phyloP scores from a whole-genome alignment of 2,113 vertebrate species.

The Gavia stellata region DNA sequence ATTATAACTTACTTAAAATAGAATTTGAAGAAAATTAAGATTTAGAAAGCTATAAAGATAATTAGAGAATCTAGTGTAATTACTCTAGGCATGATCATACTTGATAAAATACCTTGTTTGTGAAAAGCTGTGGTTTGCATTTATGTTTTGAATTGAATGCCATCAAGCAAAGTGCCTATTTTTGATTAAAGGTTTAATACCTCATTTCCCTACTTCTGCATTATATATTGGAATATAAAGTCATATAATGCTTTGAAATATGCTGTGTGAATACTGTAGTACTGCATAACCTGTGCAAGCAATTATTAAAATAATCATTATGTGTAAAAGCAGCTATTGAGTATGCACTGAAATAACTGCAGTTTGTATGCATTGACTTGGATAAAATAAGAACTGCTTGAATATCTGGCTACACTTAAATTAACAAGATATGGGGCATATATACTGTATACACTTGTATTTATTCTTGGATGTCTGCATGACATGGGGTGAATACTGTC shows the following conservation, averaged over 20 bases:
- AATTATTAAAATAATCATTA: background rate
- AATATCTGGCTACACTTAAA: background rate
- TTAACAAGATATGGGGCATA: background rate
- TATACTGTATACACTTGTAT: background rate
- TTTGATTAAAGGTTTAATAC: background rate
- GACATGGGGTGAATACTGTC: background rate
- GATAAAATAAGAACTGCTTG: background rate
- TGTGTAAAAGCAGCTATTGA: background rate
- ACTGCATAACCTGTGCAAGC: background rate
- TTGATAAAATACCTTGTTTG: background rate
- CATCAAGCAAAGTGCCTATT: background rate
- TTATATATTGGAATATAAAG: background rate
- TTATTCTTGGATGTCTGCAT: background rate
- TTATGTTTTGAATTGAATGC: background rate
- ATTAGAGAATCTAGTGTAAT: constrained; percentile 35
- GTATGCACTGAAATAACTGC: background rate
- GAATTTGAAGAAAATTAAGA: background rate
- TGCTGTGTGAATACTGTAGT: background rate
- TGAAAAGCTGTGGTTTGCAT: background rate
- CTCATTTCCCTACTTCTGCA: background rate
- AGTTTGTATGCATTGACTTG: background rate
- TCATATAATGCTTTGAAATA: background rate
- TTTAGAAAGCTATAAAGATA: constrained; percentile 10
- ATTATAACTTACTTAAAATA: background rate
- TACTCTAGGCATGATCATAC: background rate